A percentile compares a stretch with the other conserved stretches of the same genome.
phyloP scores from a whole-genome alignment of 2,888 invertebrate species.

The Strigamia transsilvanica region DNA sequence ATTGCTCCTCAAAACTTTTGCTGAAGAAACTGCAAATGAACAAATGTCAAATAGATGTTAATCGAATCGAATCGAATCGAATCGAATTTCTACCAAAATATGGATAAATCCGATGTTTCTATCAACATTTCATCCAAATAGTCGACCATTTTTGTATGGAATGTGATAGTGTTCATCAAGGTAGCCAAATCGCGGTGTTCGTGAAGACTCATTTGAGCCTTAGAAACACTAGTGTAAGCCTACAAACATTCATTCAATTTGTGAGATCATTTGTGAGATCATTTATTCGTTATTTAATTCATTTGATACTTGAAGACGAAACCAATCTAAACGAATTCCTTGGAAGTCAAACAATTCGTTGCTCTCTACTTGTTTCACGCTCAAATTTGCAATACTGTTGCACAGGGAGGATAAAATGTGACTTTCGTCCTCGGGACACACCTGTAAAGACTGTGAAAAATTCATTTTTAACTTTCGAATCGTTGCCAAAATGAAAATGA shows the following conservation, averaged over 20 bases:
- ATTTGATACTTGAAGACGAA: slow-evolving; percentile 76
- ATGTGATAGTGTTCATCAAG: slow-evolving; percentile 92
- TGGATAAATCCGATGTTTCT: slow-evolving; percentile 95
- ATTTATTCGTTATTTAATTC: too few species aligned
- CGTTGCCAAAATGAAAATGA: too few species aligned
- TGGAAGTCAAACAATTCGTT: slow-evolving; percentile 96
- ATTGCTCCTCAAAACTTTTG: slow-evolving; percentile 96
- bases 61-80: background rate
- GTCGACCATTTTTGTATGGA: slow-evolving; percentile 98
- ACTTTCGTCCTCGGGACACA: slow-evolving; percentile 89
- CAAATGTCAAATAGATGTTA: slow-evolving; percentile 50
- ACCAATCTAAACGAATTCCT: slow-evolving; percentile 96
- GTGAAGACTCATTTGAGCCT: slow-evolving; percentile 77
- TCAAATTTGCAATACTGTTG: slow-evolving; percentile 83
- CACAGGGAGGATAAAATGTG: slow-evolving; percentile 91
- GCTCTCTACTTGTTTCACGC: slow-evolving; percentile 94
- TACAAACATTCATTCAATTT: background rate
- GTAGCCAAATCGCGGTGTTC: slow-evolving; percentile 88
- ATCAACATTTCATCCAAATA: slow-evolving; percentile 95
- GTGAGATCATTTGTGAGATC: too few species aligned
- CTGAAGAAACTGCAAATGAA: slow-evolving; percentile 78
- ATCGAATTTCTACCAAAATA: slow-evolving; percentile 76
- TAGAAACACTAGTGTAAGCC: slow-evolving; percentile 87
- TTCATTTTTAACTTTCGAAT: background rate
- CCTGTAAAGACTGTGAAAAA: slow-evolving; percentile 62